Conservation (phyloP, 2,113 vertebrate species). For the Elephas maximus region DNA sequence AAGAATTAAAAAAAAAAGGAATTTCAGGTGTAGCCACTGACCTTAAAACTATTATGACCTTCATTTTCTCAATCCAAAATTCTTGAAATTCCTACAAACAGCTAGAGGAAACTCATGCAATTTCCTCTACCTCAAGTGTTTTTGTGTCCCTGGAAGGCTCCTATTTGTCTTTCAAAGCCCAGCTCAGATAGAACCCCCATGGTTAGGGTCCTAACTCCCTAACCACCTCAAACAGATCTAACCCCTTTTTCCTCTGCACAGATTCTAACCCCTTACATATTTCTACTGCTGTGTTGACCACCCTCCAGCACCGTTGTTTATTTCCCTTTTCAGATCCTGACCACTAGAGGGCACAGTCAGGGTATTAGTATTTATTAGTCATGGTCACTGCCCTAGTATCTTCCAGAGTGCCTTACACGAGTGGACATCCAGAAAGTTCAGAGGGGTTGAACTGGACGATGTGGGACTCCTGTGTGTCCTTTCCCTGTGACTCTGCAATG, state of each 20-base stretch:
- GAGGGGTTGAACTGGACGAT: neutral
- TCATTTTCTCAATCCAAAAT: neutral
- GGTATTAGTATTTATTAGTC: neutral
- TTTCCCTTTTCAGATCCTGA: neutral
- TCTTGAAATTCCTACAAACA: neutral
- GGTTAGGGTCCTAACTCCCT: neutral
- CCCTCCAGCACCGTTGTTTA: neutral
- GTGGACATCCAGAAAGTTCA: neutral
- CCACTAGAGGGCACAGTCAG: neutral
- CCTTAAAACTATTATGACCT: neutral
- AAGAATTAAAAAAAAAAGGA: neutral
- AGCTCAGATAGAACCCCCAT: neutral
- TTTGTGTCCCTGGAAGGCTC: neutral
- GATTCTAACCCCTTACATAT: no score
- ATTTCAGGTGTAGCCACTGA: neutral
- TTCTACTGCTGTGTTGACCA: no score
- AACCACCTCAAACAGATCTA: neutral
- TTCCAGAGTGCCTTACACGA: neutral
- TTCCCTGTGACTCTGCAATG: neutral
- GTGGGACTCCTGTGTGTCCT: accelerated
- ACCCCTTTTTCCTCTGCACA: no score
- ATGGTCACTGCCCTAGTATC: neutral
- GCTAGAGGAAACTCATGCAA: neutral
- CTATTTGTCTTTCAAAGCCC: neutral
- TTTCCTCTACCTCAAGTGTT: neutral